Base-by-base conservation (phyloP, 2,888 invertebrate species). In the Drosophila atroscutellata region DNA sequence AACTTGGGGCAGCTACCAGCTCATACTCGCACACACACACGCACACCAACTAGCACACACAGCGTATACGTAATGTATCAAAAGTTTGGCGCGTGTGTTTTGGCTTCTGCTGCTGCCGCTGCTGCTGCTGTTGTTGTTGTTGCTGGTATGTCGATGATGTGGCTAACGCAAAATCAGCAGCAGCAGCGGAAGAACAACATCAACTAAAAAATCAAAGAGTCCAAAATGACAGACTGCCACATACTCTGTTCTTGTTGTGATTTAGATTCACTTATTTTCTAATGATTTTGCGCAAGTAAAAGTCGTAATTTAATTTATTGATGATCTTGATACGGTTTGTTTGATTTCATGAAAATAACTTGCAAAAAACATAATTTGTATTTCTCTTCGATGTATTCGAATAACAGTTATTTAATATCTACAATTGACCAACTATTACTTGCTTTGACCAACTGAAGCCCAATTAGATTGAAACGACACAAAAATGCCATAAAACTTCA, bases 11-110 rank as follows among this genome's bases (percentile, higher is more conserved):
- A 39, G 50, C 34, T 24, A 52, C 32, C 50, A 24, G 49, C 42
- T 26, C 69, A 39, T 32, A 58, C 39, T 20, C 50, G 34, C 30
- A 34, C 50, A 45, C 42, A 47, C 49, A 52, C 58, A 70, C 49
- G 47, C 58, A 70, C 55, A 64, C 20, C 24, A 58, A 24, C 32
- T 4, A 8, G n/a, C 47, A 47, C 50, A 62, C 72, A 51, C 24
- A 52, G 58, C 64, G 76, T 80, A 72, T 76, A 78, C 68, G 80
- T 76, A 76, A 86, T 89, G 86, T 89, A 81, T 86, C 79, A 86
- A 81, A 81, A 84, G 73, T 72, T 73, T 57, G 37, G 20, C 57
- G 65, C 75, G 55, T 55, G 50, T 75, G 55, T 71, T 37, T 54
- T 45, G 28, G 50, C 32, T 52, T 47, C 32, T 37, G 51, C 51